These are phyloP conservation scores for Branchipolynoe longqiensis DNA, from an alignment of 2,888 invertebrate genomes.

Conservation along the genomic window DNA sequence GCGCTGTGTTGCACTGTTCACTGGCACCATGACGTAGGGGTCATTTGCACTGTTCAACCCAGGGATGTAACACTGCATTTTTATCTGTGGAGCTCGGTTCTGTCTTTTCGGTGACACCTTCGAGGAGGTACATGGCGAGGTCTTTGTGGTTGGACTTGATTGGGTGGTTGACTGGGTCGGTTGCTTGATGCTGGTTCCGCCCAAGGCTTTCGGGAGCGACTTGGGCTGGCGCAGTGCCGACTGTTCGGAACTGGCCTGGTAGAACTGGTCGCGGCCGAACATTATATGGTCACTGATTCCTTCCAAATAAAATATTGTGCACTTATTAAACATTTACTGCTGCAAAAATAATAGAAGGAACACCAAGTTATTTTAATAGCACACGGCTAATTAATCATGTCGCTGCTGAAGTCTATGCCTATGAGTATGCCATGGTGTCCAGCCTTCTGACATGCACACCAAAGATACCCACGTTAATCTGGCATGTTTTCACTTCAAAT, in stretches of 20 bases:
- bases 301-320: no score
- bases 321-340: no score
- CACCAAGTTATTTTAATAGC: no score
- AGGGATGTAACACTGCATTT: slow-evolving; percentile 59
- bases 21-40: neutral
- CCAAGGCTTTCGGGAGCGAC: slow-evolving; percentile 16
- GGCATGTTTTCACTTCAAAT: no score
- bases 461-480: no score
- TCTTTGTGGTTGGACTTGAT: neutral
- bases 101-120: neutral
- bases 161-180: neutral
- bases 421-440: no score
- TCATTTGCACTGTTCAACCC: slow-evolving; percentile 49
- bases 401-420: no score
- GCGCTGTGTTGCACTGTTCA: slow-evolving; percentile 22
- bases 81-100: neutral
- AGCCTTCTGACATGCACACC: no score
- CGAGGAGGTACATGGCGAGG: no score
- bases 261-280: slow-evolving; percentile 46
- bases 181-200: neutral
- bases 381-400: no score
- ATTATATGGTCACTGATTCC: no score
- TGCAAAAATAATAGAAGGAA: no score
- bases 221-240: neutral
- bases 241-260: slow-evolving; percentile 30